Conservation (phyloP, 2,888 invertebrate genomes). For the Pinctada fucata region DNA sequence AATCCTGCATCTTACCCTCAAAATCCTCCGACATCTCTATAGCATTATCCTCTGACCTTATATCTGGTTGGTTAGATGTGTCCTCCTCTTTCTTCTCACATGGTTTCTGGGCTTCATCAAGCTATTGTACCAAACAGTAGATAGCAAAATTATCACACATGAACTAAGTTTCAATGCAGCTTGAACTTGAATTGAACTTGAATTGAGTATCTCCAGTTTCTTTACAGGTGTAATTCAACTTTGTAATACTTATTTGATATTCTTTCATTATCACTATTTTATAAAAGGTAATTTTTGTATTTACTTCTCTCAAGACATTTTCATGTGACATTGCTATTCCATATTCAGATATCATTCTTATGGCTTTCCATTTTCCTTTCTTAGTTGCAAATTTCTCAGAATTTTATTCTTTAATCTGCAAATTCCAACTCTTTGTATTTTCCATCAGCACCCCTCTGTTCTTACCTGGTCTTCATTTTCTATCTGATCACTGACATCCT, state of each 20-base stretch:
- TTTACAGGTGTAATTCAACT: too few species aligned
- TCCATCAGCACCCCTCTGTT: background rate
- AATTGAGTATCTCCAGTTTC: too few species aligned
- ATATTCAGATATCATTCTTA: too few species aligned
- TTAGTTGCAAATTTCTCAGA: too few species aligned
- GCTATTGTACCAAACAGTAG: constrained; percentile 49
- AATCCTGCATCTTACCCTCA: constrained; percentile 89
- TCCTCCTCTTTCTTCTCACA: constrained; percentile 87
- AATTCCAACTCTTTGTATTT: background rate
- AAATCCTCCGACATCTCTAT: constrained; percentile 98
- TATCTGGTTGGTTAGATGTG: constrained; percentile 73
- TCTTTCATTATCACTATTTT: too few species aligned
- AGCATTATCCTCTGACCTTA: constrained; percentile 74
- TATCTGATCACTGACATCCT: constrained; percentile 95
- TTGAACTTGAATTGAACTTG: too few species aligned
- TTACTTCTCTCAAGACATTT: too few species aligned
- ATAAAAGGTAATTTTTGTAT: too few species aligned
- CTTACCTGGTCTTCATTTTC: constrained; percentile 87
- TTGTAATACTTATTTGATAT: too few species aligned
- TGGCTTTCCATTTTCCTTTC: too few species aligned
- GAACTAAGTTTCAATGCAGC: too few species aligned
- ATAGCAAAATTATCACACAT: background rate
- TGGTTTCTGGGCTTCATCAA: constrained; percentile 87
- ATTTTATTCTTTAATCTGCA: background rate
- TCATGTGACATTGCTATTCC: too few species aligned